Percentiles rank a stretch among this genome's conserved stretches.
Evolutionary conservation across 2,888 invertebrate genomes (phyloP).

Genomic region (Drosophila barbarae): DNA sequence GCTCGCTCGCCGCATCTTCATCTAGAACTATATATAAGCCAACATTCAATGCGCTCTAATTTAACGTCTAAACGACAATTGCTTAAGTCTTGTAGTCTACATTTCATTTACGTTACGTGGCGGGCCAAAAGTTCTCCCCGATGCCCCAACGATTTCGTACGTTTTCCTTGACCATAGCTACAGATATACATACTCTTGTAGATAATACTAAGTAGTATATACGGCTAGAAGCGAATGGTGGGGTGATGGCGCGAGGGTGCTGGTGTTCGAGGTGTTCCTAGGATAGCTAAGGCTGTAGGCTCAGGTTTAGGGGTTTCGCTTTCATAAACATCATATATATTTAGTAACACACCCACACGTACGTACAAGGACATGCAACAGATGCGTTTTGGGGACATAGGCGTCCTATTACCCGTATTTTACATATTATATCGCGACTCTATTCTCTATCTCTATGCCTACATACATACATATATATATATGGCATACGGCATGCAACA

Average conservation of each 20-base stretch:
- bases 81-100: constrained; percentile 79
- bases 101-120: constrained; percentile 44
- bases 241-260: constrained; percentile 13
- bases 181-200: constrained; percentile 16
- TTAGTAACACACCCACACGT: constrained; percentile 22
- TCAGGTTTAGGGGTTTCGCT: constrained; percentile 26
- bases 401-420: constrained; percentile 42
- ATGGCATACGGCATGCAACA: constrained; percentile 29
- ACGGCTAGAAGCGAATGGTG: constrained; percentile 22
- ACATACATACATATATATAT: constrained; percentile 1
- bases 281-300: constrained; percentile 38
- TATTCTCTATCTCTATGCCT: constrained; percentile 15
- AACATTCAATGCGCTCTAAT: constrained; percentile 78
- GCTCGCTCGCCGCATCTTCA: constrained; percentile 19
- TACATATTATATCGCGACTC: constrained; percentile 26
- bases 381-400: constrained; percentile 19
- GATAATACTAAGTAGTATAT: constrained; percentile 16
- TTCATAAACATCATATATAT: constrained; percentile 30
- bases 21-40: constrained; percentile 64
- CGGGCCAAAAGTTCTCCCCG: constrained; percentile 20
- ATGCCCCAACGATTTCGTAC: constrained; percentile 22
- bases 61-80: constrained; percentile 79
- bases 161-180: constrained; percentile 38
- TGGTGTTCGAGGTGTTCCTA: constrained; percentile 9
- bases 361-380: constrained; percentile 40